A percentile compares a stretch with the other conserved stretches of the same genome.
Evolutionary conservation across 2,113 vertebrate species (phyloP).

Genomic region (Muscicapa adusta): DNA sequence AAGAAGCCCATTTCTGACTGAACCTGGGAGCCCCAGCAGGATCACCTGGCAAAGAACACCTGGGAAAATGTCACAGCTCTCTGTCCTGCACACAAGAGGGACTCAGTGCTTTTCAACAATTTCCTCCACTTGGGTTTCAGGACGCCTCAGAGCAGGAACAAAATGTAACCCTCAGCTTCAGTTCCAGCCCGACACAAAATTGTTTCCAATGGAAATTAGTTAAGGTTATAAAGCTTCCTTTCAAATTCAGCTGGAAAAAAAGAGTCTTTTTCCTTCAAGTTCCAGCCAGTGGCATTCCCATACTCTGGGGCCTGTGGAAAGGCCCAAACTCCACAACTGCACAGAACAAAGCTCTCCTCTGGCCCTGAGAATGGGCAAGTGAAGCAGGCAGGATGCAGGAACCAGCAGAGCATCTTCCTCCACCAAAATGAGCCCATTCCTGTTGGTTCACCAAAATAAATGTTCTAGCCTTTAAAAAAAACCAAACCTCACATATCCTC

Average conservation of each 20-base stretch:
- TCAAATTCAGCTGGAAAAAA: neutral
- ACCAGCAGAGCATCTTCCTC: neutral
- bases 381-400: neutral
- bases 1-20: neutral
- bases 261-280: neutral
- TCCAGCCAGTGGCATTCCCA: neutral
- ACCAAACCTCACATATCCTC: neutral
- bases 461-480: neutral
- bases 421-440: neutral
- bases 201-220: neutral
- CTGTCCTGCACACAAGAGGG: neutral
- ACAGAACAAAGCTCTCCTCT: neutral
- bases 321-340: neutral
- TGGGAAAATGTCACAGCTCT: neutral
- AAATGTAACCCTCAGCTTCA: neutral
- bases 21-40: neutral
- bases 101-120: accelerated
- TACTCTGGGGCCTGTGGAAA: neutral
- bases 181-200: neutral
- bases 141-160: neutral
- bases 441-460: neutral
- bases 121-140: neutral
- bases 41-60: neutral
- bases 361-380: neutral
- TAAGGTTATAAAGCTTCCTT: neutral